Conservation (phyloP, 30 jellyfish, hydroid and myxozoan genomes). For the Aurelia aurita region DNA sequence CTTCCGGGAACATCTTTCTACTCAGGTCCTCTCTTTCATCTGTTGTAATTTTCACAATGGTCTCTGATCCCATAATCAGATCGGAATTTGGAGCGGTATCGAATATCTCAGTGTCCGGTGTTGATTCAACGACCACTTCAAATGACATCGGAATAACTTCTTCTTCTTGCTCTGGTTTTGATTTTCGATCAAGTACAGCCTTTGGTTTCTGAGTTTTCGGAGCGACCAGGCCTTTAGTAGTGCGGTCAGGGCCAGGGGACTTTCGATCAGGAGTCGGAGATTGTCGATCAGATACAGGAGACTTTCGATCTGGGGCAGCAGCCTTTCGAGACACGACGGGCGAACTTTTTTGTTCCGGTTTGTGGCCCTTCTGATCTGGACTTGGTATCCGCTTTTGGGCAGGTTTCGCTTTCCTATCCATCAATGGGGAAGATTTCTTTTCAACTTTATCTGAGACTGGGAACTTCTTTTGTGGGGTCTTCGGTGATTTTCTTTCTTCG, state of each 20-base stretch:
- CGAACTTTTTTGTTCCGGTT: not conserved
- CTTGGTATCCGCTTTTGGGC: conserved; percentile 34
- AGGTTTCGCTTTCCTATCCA: conserved; percentile 24
- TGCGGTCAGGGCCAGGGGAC: not conserved
- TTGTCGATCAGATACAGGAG: not conserved
- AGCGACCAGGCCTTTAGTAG: not conserved
- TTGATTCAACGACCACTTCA: conserved; percentile 49
- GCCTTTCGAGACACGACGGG: not conserved
- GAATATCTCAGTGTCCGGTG: conserved; percentile 49
- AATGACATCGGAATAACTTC: conserved; percentile 36
- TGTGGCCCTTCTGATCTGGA: not conserved
- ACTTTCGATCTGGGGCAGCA: not conserved
- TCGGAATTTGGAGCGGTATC: conserved; percentile 59
- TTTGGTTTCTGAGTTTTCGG: conserved; percentile 18
- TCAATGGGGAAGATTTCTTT: conserved; percentile 24
- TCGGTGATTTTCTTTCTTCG: not conserved
- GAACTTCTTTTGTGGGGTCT: not conserved
- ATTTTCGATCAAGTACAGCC: not conserved
- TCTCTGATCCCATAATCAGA: conserved; percentile 3
- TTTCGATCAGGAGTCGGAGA: not conserved
- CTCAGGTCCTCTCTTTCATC: conserved; percentile 57
- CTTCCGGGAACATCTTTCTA: conserved; percentile 52
- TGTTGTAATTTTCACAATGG: conserved; percentile 40
- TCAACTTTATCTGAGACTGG: conserved; percentile 30
- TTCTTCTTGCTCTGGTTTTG: conserved; percentile 31